Evolutionary conservation across 2,888 invertebrate genomes (phyloP), one percentile per base, ranked within the genome.

Genomic region (Periphyllus acericola): DNA sequence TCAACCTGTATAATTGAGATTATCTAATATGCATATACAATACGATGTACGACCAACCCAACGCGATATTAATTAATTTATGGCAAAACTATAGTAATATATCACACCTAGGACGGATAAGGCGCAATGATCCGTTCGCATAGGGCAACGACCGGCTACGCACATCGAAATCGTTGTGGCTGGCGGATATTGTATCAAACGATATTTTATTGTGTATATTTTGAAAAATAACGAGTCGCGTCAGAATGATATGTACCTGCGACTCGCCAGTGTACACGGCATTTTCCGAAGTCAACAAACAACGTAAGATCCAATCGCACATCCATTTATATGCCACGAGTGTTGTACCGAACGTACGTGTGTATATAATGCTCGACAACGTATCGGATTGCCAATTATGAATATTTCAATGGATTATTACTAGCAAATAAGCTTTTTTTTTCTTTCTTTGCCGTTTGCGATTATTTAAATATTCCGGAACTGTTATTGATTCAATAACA

Each of bases 1-100:
- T 66, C 40, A n/a, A 66, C 66, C 21, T 80, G 40, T 32, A 66
- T 34, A 25, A 34, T 80, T 40, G 32, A 68, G 80, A 80, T 40
- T 80, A 68, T 66, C 29, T 4, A 21, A 25, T 6, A 60, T 46
- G 3, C 60, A 25, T 6, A 60, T 46, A 21, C 60, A 60, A 25
- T 25, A 55, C 17, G 17, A 46, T 17, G 55, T 3, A 55, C 60
- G 21, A 60, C 60, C 29, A n/a, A 32, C 25, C 32, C 25, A 4
- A 19, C 80, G 55, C 11, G 32, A 55, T 32, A 55, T 32, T 78
- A 32, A 46, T 32, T 78, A 21, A 78, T 55, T 78, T 78, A 52
- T 55, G 11, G 14, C 78, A 32, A 19, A 55, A 55, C 46, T 60
- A 21, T 60, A 25, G 21, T 25, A 60, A 60, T 60, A 60, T 6